These are phyloP conservation scores for Muscicapa adusta DNA, from an alignment of 2,113 vertebrate genomes.

Conservation along the genomic window DNA sequence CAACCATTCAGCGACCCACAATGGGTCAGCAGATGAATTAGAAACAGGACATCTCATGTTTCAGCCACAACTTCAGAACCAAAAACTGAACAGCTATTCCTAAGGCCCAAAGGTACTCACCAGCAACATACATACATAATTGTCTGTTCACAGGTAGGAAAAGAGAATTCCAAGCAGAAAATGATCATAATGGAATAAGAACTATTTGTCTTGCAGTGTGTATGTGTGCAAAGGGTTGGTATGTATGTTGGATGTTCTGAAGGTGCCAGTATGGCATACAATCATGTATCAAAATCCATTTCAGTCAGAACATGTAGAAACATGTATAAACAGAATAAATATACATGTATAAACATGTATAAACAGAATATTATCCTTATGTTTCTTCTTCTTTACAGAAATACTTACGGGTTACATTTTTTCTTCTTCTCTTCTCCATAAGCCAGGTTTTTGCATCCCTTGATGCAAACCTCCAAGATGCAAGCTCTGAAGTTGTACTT, in stretches of 20 bases:
- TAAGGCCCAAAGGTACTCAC: neutral
- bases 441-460: conserved; percentile 80
- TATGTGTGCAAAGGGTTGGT: neutral
- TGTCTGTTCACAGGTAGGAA: neutral
- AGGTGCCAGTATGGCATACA: neutral
- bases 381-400: neutral
- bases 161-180: neutral
- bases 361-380: neutral
- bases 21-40: neutral
- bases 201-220: neutral
- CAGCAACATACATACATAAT: neutral
- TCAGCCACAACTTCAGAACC: neutral
- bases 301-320: neutral
- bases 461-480: conserved; percentile 82
- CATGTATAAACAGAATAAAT: too few species aligned
- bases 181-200: neutral
- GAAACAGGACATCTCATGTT: neutral
- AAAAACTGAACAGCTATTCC: neutral
- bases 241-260: neutral
- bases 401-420: conserved; percentile 88
- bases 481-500: conserved; percentile 71
- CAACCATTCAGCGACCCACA: neutral
- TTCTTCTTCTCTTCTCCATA: conserved; percentile 81
- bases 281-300: neutral
- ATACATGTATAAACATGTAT: too few species aligned